These are phyloP conservation scores for Neoascia interrupta DNA, from an alignment of 2,888 invertebrate genomes.

Conservation along the genomic window DNA sequence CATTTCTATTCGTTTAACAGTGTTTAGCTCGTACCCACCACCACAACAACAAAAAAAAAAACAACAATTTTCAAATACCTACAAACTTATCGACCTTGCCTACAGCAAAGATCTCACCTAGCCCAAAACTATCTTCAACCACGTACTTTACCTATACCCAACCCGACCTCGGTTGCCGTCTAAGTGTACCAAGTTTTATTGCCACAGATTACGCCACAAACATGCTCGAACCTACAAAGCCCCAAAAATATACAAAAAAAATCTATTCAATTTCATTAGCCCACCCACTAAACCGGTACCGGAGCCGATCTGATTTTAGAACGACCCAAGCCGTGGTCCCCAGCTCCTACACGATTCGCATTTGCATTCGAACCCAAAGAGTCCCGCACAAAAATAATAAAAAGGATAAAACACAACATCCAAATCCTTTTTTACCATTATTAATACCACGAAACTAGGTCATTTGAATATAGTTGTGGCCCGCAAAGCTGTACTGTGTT, in stretches of 20 bases:
- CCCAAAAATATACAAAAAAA: conserved; percentile 4
- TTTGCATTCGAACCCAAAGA: conserved; percentile 44
- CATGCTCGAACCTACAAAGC: conserved; percentile 24
- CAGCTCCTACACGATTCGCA: conserved; percentile 5
- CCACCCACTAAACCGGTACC: conserved; percentile 13
- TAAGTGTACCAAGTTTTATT: conserved; percentile 29
- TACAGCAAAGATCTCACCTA: conserved; percentile 5
- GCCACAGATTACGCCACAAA: conserved; percentile 51
- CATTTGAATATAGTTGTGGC: conserved; percentile 31
- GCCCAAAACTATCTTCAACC: not conserved
- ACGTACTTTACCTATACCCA: not conserved
- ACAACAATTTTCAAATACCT: not conserved
- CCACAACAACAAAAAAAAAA: not conserved
- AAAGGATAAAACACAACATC: conserved; percentile 6
- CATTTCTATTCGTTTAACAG: too few species aligned
- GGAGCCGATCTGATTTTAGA: too few species aligned
- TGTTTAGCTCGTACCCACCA: too few species aligned
- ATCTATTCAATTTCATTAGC: conserved; percentile 47
- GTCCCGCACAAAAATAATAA: conserved; percentile 29
- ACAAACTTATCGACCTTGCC: conserved; percentile 24
- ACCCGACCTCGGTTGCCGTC: too few species aligned
- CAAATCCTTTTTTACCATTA: conserved; percentile 32
- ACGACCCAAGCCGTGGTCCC: conserved; percentile 25
- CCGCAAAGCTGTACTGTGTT: not conserved
- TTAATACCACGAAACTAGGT: conserved; percentile 47